Evolutionary conservation across 1,140 invertebrate genomes (phyloP), one percentile per base, ranked within the genome.

Genomic region (Zaprionus inermis): DNA sequence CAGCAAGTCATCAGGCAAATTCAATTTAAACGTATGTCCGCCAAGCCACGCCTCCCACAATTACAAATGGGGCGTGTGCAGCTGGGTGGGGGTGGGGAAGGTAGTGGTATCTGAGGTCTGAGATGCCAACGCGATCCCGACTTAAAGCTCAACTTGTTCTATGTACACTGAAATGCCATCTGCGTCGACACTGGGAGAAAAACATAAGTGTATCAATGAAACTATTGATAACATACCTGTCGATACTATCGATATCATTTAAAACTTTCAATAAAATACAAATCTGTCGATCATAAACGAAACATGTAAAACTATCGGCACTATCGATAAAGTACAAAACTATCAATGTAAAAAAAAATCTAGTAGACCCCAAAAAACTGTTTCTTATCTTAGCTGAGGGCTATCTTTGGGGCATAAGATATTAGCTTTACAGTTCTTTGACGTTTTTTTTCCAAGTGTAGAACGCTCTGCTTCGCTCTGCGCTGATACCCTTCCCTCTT

Each of bases 1-100:
- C 82, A 86, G 86, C 82, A 85, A 90, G 88, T 91, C 84, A 91
- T 91, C 84, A 91, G 81, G 81, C 79, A 91, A 91, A 91, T 91
- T 91, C 88, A 91, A 91, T 91, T 91, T 91, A 81, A 91, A 91
- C 89, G 89, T 91, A 81, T 85, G 81, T 34, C 41, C 44, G n/a
- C 28, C 55, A 30, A 49, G 68, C 24, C 52, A 61, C 66, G 57
- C 49, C 57, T 49, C 18, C 44, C 71, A 69, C 57, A 61, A 60
- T 57, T 66, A 66, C 64, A 68, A 51, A 34, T 28, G 24, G 65
- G 34, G 28, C 18, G 55, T 5, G 51, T 16, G 38, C 38, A 41
- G 38, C n/a, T 5, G 30, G n/a, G 30, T 5, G 14, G 3, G 11
- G 2, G 49, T 1, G 49, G 1, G 49, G 5, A n/a, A 10, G 24